Base-by-base conservation (phyloP, 2,113 vertebrate genomes). In the Hylia prasina region DNA sequence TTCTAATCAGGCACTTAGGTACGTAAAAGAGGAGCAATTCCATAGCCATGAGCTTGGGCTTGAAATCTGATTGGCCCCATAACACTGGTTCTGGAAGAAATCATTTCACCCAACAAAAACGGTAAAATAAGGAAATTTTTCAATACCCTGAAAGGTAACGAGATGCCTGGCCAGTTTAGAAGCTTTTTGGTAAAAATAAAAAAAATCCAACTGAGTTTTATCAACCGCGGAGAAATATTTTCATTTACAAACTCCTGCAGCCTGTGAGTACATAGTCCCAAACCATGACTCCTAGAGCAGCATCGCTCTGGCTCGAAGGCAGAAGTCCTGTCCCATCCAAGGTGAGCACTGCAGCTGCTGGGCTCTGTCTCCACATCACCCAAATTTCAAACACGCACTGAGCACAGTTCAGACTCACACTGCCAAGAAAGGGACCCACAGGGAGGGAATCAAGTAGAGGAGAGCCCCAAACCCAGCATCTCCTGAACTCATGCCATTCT, bases 331-430 rank as follows among this genome's bases (percentile, higher is more conserved):
- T 54, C 18, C 47, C 53, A 39, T 27, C 4, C 70, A 23, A 73
- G 0, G 3, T 13, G 18, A 61, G 66, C 53, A 4, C 14, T 33
- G 35, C 48, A 15, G 11, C 56, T 18, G 28, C 80, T 35, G 68
- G 25, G 54, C n/a, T 65, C 20, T 23, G 18, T 14, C 47, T 39
- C 53, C 47, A 6, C 2, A 1, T 66, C 61, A 33, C 31, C 51
- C 4, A 0, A 0, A 3, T 50, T 9, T 82, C 51, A 20, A 28
- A 65, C 35, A 23, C n/a, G 47, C 11, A 9, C 1, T 4, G 6
- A 23, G 20, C 40, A 60, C 11, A 17, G 17, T 7, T 57, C 56
- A 19, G 50, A 37, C 28, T 58, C 58, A 3, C 3, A 2, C 8
- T 25, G 30, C 40, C 65, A 53, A 44, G 42, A 54, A 82, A 6